These are phyloP conservation scores for Nothocercus nigrocapillus DNA, from an alignment of 2,113 vertebrate species.

Conservation along the genomic window DNA sequence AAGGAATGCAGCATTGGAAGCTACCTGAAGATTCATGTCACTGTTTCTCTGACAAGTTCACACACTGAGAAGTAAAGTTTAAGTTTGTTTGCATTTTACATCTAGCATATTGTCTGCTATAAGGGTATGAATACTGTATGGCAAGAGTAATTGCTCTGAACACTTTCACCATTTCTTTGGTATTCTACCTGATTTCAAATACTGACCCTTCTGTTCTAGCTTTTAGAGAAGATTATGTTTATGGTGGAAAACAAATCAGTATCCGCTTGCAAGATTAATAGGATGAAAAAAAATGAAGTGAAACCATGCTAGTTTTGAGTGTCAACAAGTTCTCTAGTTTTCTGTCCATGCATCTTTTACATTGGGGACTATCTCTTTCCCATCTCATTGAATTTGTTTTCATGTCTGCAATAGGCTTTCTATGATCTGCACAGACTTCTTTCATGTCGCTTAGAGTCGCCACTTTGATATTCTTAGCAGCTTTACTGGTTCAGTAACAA, in stretches of 20 bases:
- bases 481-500: background rate
- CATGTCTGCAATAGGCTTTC: background rate
- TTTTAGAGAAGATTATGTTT: background rate
- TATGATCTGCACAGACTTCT: background rate
- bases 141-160: background rate
- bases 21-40: background rate
- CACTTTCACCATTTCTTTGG: background rate
- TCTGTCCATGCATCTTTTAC: background rate
- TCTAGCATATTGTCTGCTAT: background rate
- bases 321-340: background rate
- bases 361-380: background rate
- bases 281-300: background rate
- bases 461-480: background rate
- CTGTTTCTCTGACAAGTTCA: background rate
- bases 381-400: background rate
- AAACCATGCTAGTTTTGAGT: background rate
- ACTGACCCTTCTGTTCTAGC: background rate
- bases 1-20: background rate
- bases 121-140: background rate
- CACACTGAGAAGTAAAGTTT: background rate
- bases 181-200: background rate
- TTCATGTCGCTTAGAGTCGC: background rate
- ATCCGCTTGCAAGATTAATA: background rate
- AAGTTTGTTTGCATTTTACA: background rate
- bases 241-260: background rate